A percentile compares a stretch with the other conserved stretches of the same genome.
These are phyloP conservation scores for Sebastes kiyomatsui DNA, from an alignment of 2,797 vertebrate species.

Conservation along the genomic window DNA sequence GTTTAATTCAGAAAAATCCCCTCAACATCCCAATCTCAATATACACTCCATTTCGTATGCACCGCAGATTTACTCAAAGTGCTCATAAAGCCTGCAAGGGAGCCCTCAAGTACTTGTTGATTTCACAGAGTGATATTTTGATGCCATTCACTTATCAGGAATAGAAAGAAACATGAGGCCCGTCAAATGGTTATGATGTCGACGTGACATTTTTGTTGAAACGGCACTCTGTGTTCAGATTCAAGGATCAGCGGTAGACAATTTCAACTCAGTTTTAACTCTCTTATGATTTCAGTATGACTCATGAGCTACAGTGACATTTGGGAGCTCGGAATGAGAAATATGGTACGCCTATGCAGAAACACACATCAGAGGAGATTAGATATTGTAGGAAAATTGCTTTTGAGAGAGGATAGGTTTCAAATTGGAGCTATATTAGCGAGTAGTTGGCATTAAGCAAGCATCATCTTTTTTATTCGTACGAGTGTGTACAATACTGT, in stretches of 20 bases:
- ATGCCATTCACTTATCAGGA: conserved; percentile 2
- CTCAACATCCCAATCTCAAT: not conserved
- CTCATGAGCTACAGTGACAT: not conserved
- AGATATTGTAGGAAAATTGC: not conserved
- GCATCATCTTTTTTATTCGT: not conserved
- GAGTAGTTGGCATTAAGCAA: not conserved
- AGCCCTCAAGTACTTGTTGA: not conserved
- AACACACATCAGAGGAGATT: not conserved
- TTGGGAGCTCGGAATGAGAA: not conserved
- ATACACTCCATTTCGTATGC: not conserved
- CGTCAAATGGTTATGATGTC: not conserved
- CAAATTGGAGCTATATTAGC: not conserved
- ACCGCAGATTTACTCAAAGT: not conserved
- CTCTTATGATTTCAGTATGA: not conserved
- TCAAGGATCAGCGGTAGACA: not conserved
- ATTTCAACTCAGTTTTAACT: not conserved
- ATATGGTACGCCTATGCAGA: not conserved
- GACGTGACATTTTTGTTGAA: not conserved
- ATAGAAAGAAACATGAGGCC: not conserved
- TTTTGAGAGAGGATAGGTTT: not conserved
- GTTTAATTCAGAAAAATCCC: not conserved
- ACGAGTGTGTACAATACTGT: not conserved
- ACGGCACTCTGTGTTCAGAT: not conserved
- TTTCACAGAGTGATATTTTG: conserved; percentile 1
- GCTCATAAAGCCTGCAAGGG: not conserved